Percentiles rank a stretch among this genome's conserved stretches.
These are phyloP conservation scores for Euplexia lucipara DNA, from an alignment of 2,888 invertebrate species.

Conservation along the genomic window DNA sequence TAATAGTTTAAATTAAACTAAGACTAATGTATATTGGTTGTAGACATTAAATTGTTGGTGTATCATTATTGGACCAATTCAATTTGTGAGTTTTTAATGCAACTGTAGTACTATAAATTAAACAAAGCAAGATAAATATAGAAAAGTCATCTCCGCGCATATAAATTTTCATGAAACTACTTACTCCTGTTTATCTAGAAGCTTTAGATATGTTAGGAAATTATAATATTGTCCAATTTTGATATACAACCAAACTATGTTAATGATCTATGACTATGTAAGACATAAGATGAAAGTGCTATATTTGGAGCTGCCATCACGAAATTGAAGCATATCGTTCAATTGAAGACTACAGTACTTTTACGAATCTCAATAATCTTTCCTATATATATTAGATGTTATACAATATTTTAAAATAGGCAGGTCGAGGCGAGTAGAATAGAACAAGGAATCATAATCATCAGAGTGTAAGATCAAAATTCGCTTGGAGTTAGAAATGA, in stretches of 20 bases:
- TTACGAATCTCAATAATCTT: slow-evolving; percentile 89
- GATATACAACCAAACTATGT: slow-evolving; percentile 52
- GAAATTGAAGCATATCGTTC: slow-evolving; percentile 91
- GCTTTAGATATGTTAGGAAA: slow-evolving; percentile 6
- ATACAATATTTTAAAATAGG: slow-evolving; percentile 87
- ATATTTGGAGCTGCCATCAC: slow-evolving; percentile 85
- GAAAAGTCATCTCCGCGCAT: neutral
- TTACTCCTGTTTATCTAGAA: neutral
- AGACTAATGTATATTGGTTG: slow-evolving; percentile 74
- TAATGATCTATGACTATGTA: slow-evolving; percentile 56
- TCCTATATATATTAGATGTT: slow-evolving; percentile 90
- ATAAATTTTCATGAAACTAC: neutral
- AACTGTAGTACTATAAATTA: neutral
- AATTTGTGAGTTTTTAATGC: neutral
- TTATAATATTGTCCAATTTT: slow-evolving; percentile 37
- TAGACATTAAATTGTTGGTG: slow-evolving; percentile 58
- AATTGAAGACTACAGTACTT: slow-evolving; percentile 89
- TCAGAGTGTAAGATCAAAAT: slow-evolving; percentile 75
- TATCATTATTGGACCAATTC: slow-evolving; percentile 61
- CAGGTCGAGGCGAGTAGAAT: slow-evolving; percentile 76
- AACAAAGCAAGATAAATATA: slow-evolving; percentile 2
- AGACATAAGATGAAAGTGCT: slow-evolving; percentile 71
- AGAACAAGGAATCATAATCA: slow-evolving; percentile 81
- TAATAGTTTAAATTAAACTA: slow-evolving; percentile 81
- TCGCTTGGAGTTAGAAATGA: slow-evolving; percentile 77